phyloP scores from a whole-genome alignment of 2,797 vertebrate genomes.

The Anomalospiza imberbis region DNA sequence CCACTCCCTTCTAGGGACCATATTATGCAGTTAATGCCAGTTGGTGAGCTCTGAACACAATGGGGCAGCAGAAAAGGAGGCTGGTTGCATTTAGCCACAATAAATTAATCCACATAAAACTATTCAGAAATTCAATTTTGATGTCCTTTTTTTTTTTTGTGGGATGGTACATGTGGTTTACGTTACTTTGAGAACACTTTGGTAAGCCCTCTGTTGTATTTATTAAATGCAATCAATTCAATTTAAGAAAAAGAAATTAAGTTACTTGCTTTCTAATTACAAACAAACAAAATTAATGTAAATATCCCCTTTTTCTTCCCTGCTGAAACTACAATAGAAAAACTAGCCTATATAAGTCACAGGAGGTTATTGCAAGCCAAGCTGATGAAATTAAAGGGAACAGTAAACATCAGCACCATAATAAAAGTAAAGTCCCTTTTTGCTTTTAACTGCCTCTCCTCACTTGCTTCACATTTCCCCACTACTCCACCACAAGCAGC shows the following conservation, averaged over 20 bases:
- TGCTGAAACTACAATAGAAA: neutral
- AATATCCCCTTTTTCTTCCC: neutral
- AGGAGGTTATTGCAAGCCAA: neutral
- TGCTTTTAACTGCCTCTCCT: neutral
- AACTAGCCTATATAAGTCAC: neutral
- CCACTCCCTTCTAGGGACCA: neutral
- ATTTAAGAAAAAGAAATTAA: constrained; percentile 15
- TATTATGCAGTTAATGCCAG: fast-evolving
- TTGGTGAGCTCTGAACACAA: neutral
- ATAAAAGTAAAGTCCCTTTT: neutral
- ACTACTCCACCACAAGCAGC: neutral
- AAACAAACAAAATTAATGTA: constrained; percentile 28
- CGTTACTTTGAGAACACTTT: neutral
- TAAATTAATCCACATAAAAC: neutral
- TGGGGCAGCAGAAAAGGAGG: neutral
- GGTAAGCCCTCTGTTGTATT: neutral
- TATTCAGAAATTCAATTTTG: neutral
- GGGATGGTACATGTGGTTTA: constrained; percentile 2
- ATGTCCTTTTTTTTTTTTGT: neutral
- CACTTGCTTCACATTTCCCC: neutral
- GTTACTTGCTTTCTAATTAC: constrained; percentile 24
- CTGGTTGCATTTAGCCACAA: neutral
- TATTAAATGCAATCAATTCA: constrained; percentile 9
- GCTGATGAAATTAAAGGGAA: neutral
- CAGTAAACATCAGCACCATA: neutral